These are phyloP conservation scores for Galeopsomyia nigrocyanea DNA, from an alignment of 2,888 invertebrate genomes.

Conservation along the genomic window DNA sequence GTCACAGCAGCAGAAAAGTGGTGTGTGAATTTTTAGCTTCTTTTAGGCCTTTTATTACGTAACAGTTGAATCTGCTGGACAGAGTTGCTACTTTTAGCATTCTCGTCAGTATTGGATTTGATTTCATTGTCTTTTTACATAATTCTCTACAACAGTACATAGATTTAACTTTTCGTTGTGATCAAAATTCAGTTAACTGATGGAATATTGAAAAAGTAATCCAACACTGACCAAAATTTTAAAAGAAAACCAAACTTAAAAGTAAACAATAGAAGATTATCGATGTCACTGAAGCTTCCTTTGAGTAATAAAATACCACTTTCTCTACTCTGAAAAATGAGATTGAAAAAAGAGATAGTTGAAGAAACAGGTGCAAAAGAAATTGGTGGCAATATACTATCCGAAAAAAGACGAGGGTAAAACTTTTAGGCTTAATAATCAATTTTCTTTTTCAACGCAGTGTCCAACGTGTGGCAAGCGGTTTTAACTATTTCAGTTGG, in stretches of 20 bases:
- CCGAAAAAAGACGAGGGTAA: conserved; percentile 31
- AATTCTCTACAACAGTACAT: too few relatives aligned
- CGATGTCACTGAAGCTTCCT: conserved; percentile 55
- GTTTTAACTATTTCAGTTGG: conserved; percentile 27
- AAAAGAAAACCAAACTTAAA: conserved; percentile 19
- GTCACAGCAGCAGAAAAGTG: conserved; percentile 25
- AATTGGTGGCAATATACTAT: conserved; percentile 21
- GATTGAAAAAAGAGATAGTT: conserved; percentile 28
- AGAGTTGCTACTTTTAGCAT: not conserved
- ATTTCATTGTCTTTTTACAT: conserved; percentile 20
- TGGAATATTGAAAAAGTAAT: conserved; percentile 25
- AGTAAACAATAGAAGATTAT: conserved; percentile 47
- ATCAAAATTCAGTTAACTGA: conserved; percentile 25
- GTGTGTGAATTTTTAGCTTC: conserved; percentile 26
- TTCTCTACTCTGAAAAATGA: conserved; percentile 42
- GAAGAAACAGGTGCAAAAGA: conserved; percentile 43
- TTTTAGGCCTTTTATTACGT: conserved; percentile 13
- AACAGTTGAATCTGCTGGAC: conserved; percentile 27
- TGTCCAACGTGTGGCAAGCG: conserved; percentile 42
- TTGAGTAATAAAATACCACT: conserved; percentile 45
- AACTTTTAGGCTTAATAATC: not conserved
- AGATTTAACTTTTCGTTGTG: not conserved
- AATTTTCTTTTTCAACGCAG: conserved; percentile 25
- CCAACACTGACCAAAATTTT: conserved; percentile 45
- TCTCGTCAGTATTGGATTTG: conserved; percentile 37